A percentile compares a stretch with the other conserved stretches of the same genome.
phyloP scores from a whole-genome alignment of 2,113 vertebrate genomes.

The Atractosteus spatula region DNA sequence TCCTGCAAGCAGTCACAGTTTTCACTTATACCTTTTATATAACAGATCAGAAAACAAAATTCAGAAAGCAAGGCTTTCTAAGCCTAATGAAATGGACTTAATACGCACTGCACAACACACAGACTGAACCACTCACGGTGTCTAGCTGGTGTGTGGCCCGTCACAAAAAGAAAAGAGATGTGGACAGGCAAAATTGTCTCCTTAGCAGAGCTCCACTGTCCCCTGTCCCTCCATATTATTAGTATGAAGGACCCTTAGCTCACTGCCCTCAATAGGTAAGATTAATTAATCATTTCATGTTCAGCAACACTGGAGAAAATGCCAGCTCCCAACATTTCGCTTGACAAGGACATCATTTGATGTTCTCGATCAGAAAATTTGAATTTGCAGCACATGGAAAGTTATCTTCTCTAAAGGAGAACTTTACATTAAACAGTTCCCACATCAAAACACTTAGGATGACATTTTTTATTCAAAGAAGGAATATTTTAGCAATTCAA shows the following conservation, averaged over 20 bases:
- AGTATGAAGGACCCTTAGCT: conserved; percentile 55
- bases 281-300: conserved; percentile 73
- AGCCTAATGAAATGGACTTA: no score
- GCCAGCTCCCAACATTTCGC: conserved; percentile 31
- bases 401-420: conserved; percentile 67
- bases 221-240: conserved; percentile 59
- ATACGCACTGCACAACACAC: no score
- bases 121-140: no score
- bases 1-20: no score
- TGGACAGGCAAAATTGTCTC: neutral
- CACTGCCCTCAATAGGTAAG: conserved; percentile 46
- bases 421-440: conserved; percentile 68
- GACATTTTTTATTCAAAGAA: conserved; percentile 71
- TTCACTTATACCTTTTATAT: no score
- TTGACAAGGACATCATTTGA: conserved; percentile 53
- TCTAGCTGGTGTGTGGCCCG: no score
- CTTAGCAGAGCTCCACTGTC: neutral
- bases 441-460: conserved; percentile 67
- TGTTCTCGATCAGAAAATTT: conserved; percentile 54
- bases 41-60: no score
- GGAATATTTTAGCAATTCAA: conserved; percentile 67
- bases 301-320: conserved; percentile 52
- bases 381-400: conserved; percentile 69
- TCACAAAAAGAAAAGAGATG: no score
- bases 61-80: no score